Evolutionary conservation across 2,888 invertebrate genomes (phyloP), one percentile per base, ranked within the genome.

Genomic region (Ecliptopera silaceata): DNA sequence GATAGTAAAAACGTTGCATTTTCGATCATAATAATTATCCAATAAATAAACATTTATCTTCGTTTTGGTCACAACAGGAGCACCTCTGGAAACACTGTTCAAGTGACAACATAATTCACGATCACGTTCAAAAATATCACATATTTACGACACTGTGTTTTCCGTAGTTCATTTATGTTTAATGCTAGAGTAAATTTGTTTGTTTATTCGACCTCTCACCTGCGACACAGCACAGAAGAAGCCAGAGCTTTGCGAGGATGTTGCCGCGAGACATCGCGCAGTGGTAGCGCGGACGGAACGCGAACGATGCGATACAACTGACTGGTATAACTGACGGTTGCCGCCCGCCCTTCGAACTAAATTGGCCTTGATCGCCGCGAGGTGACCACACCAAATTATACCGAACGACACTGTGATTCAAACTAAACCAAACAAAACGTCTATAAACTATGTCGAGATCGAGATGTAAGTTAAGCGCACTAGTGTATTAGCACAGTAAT

Each of bases 331-430:
- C 11, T 4, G 26, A 1, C 26, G 26, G 8, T 26, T 12, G 29
- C 82, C 83, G 84, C 82, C 84, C 82, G 84, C 84, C 84, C 82
- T 84, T 80, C 78, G 74, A 60, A 62, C 69, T 70, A 72, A 73
- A 79, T 78, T 80, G 79, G 75, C 79, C 84, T 82, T 80, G 81
- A 75, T 66, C 72, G 64, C 66, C 67, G 72, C 74, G 72, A 72
- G 70, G 68, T 77, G 70, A 74, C 78, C 71, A 68, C 66, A 58
- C 73, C 70, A 66, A 73, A 68, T 69, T 67, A 66, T 64, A 66
- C 68, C 57, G 61, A 68, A 71, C 54, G 42, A 32, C 26, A 51
- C 54, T 18, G 52, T 52, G 46, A 47, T 53, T 53, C 12, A 42
- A 42, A 53, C 38, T 31, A 39, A 26, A 39, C 31, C 26, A 45